Percentiles rank a stretch among this genome's conserved stretches.
phyloP scores from a whole-genome alignment of 2,113 vertebrate genomes.

The Manacus vitellinus region DNA sequence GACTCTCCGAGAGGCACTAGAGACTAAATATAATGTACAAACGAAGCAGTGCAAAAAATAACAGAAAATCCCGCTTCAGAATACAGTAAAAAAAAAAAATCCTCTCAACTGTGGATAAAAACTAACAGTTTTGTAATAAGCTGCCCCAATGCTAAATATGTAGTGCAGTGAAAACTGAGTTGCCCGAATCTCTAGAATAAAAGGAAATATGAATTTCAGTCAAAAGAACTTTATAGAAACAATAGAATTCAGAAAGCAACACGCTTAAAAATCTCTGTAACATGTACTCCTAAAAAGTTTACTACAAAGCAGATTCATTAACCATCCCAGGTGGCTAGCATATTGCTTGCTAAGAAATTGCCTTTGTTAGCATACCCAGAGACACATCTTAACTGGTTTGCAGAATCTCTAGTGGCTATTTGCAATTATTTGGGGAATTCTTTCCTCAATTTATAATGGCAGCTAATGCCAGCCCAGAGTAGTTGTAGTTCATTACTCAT shows the following conservation, averaged over 20 bases:
- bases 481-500: conserved; percentile 43
- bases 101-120: background rate
- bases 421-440: conserved; percentile 75
- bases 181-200: background rate
- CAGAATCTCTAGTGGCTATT: conserved; percentile 70
- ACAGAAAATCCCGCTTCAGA: background rate
- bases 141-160: background rate
- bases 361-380: conserved; percentile 73
- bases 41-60: background rate
- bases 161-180: background rate
- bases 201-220: conserved; percentile 3
- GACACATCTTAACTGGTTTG: conserved; percentile 68
- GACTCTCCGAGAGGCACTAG: background rate
- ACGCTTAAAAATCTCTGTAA: conserved; percentile 48
- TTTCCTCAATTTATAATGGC: conserved; percentile 68
- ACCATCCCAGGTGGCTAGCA: conserved; percentile 51
- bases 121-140: background rate
- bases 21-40: background rate
- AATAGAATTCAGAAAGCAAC: background rate
- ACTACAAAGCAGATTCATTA: conserved; percentile 73
- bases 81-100: background rate
- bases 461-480: conserved; percentile 55
- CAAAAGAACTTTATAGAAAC: background rate
- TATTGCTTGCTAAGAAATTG: conserved; percentile 73
- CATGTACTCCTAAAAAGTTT: conserved; percentile 68